Conservation (phyloP, 1,140 invertebrate species). For the Brachionus plicatilis region DNA sequence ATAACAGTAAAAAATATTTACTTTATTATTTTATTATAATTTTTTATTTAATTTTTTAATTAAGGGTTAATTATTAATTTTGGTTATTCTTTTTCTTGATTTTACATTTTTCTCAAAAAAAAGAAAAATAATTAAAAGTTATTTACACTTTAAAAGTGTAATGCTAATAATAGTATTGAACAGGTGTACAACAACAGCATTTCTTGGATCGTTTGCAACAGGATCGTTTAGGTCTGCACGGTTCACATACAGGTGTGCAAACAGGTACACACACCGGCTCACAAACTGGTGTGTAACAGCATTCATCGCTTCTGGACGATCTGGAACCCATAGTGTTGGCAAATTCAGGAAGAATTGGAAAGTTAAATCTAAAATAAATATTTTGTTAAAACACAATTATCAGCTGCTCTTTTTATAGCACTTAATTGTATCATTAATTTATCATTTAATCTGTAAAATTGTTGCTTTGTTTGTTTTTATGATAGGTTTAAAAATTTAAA, state of each 20-base stretch:
- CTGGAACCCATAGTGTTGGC: background rate
- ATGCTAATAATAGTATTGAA: background rate
- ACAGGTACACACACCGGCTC: background rate
- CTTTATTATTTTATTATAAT: no score
- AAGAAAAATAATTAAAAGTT: background rate
- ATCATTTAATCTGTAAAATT: background rate
- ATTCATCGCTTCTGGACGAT: background rate
- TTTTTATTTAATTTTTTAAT: no score
- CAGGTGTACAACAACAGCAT: background rate
- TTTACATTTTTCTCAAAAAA: background rate
- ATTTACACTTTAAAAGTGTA: background rate
- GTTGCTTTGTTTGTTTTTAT: background rate
- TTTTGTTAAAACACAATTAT: background rate
- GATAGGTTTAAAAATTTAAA: background rate
- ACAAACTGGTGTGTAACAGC: background rate
- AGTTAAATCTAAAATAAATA: background rate
- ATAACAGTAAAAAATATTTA: no score
- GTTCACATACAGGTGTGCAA: background rate
- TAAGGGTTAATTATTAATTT: no score
- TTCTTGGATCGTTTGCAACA: background rate
- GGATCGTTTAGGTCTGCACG: background rate
- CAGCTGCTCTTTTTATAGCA: background rate
- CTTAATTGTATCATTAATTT: background rate
- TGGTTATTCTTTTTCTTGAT: background rate
- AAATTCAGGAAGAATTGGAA: background rate